A percentile compares a stretch with the other conserved stretches of the same genome.
These are phyloP conservation scores for Ochotona curzoniae DNA, from an alignment of 2,113 vertebrate genomes.

Conservation along the genomic window DNA sequence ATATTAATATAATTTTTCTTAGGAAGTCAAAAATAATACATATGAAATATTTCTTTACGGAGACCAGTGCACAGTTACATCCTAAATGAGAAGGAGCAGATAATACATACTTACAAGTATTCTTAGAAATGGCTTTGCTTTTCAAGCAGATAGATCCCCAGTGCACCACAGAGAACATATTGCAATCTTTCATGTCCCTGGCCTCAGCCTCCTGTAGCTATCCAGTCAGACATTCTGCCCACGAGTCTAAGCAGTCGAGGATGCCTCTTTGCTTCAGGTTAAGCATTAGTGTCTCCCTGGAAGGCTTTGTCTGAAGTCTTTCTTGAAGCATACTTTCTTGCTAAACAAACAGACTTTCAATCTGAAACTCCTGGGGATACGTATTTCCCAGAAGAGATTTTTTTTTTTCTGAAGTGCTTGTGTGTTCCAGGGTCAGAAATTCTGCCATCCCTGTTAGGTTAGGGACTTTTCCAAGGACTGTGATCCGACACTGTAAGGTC, in stretches of 20 bases:
- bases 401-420: not conserved
- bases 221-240: not conserved
- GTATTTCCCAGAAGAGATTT: not conserved
- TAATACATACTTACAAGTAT: not conserved
- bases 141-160: conserved; percentile 25
- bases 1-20: not conserved
- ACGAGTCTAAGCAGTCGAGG: not conserved
- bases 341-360: not conserved
- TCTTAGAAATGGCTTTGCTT: conserved; percentile 31
- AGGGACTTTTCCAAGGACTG: not conserved
- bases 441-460: not conserved
- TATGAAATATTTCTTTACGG: conserved; percentile 8
- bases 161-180: conserved; percentile 13
- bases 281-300: not conserved
- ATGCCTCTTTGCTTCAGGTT: not conserved
- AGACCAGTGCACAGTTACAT: not conserved
- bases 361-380: not conserved
- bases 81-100: conserved; percentile 15
- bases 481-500: not conserved
- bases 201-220: not conserved
- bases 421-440: conserved; percentile 4
- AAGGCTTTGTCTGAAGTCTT: not conserved
- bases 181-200: not conserved
- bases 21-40: not conserved
- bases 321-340: not conserved